A percentile compares a stretch with the other conserved stretches of the same genome.
phyloP scores from a whole-genome alignment of 1,140 invertebrate species.

The Drosophila melanogaster region DNA sequence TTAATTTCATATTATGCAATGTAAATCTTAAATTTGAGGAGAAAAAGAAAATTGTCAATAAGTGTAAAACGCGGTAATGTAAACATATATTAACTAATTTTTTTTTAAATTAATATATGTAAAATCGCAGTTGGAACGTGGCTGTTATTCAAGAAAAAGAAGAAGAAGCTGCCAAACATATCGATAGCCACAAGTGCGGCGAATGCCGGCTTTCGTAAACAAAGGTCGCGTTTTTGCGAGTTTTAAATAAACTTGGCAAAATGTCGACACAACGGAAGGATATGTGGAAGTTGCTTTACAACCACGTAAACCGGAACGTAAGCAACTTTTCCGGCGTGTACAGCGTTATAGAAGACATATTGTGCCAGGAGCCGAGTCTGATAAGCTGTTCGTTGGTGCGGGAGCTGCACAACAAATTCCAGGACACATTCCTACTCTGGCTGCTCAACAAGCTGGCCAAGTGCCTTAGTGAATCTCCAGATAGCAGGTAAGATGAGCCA shows the following conservation, averaged over 20 bases:
- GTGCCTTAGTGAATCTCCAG: slow-evolving; percentile 31
- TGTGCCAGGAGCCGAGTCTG: slow-evolving; percentile 76
- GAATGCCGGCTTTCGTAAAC: slow-evolving; percentile 2
- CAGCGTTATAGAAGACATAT: slow-evolving; percentile 71
- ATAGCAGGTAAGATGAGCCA: slow-evolving; percentile 36
- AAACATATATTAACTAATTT: too few species aligned
- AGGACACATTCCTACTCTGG: slow-evolving; percentile 74
- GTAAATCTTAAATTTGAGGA: too few species aligned
- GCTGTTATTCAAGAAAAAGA: neutral
- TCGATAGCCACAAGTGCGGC: neutral
- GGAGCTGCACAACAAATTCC: slow-evolving; percentile 60
- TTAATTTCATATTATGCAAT: too few species aligned
- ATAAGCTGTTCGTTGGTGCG: slow-evolving; percentile 64
- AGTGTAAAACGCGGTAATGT: too few species aligned
- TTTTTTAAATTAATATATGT: neutral
- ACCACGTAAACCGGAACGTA: slow-evolving; percentile 64
- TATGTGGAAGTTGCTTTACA: slow-evolving; percentile 79
- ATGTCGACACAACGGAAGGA: slow-evolving; percentile 74
- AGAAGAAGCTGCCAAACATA: neutral
- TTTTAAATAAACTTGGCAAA: slow-evolving; percentile 2
- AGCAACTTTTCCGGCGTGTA: slow-evolving; percentile 60
- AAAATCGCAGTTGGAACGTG: neutral
- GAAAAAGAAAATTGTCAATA: too few species aligned
- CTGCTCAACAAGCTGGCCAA: slow-evolving; percentile 69
- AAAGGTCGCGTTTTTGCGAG: neutral